A percentile compares a stretch with the other conserved stretches of the same genome.
Conservation (phyloP, 2,888 invertebrate genomes). For the Callinectes sapidus region DNA sequence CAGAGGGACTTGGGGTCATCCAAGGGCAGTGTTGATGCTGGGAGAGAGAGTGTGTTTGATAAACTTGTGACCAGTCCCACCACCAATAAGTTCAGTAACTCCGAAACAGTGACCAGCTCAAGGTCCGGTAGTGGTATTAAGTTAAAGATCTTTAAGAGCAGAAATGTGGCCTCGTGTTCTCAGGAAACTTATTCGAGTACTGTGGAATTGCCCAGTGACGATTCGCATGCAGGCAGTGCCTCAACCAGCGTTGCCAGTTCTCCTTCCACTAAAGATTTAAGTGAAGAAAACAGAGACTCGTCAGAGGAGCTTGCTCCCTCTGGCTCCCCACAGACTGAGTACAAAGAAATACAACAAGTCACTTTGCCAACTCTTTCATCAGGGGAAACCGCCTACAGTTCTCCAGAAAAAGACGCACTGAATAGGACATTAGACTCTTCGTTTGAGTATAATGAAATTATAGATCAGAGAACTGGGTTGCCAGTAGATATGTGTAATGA, state of each 20-base stretch:
- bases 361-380: constrained; percentile 38
- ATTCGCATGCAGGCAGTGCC: constrained; percentile 64
- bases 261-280: constrained; percentile 67
- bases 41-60: constrained; percentile 47
- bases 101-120: constrained; percentile 59
- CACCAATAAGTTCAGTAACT: constrained; percentile 48
- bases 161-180: constrained; percentile 66
- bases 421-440: constrained; percentile 61
- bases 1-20: not conserved
- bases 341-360: constrained; percentile 63
- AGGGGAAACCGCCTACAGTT: constrained; percentile 7
- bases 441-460: constrained; percentile 63
- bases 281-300: constrained; percentile 64
- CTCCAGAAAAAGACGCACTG: constrained; percentile 50
- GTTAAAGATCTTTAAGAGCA: constrained; percentile 71
- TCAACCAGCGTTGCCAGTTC: constrained; percentile 69
- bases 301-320: constrained; percentile 60
- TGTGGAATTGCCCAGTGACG: constrained; percentile 71
- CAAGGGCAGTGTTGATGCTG: not conserved
- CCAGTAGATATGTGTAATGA: constrained; percentile 55
- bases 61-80: constrained; percentile 53
- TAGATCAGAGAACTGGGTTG: constrained; percentile 70
- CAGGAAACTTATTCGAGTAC: constrained; percentile 70
- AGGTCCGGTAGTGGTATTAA: constrained; percentile 70
- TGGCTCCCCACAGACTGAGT: constrained; percentile 57